Conservation (phyloP, 1,140 invertebrate genomes). For the Paramacrobiotus metropolitanus region DNA sequence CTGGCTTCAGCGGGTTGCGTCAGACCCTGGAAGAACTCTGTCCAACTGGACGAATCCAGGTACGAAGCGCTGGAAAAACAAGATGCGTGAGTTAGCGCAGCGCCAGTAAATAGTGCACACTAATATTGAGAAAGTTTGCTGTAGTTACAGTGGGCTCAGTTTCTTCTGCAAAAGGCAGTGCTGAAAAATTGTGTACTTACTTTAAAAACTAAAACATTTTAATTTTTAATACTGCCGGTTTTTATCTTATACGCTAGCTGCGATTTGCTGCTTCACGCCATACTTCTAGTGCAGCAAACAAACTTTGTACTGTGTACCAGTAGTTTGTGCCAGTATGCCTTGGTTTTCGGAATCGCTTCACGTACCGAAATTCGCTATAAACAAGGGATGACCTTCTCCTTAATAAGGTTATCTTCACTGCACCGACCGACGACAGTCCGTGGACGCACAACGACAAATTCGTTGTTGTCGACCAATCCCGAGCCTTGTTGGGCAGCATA, state of each 20-base stretch:
- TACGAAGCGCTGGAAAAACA: slow-evolving; percentile 22
- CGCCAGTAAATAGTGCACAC: no score
- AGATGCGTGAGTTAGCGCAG: background rate
- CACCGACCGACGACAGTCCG: slow-evolving; percentile 23
- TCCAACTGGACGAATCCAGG: slow-evolving; percentile 63
- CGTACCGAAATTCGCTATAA: background rate
- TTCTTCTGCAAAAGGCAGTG: no score
- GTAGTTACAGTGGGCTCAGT: no score
- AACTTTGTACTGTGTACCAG: no score
- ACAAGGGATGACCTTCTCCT: background rate
- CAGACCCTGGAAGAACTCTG: slow-evolving; percentile 43
- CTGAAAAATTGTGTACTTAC: no score
- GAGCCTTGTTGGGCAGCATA: slow-evolving; percentile 81
- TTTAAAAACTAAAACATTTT: no score
- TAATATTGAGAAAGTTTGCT: no score
- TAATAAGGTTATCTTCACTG: background rate
- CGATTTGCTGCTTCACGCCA: no score
- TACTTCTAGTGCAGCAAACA: no score
- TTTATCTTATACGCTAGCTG: no score
- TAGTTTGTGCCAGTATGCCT: background rate
- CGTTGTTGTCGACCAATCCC: slow-evolving; percentile 77
- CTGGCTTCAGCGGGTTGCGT: slow-evolving; percentile 86
- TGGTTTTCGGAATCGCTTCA: background rate
- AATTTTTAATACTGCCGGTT: no score
- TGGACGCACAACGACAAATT: slow-evolving; percentile 98